phyloP scores from a whole-genome alignment of 2,888 invertebrate species.

The Thera britannica region DNA sequence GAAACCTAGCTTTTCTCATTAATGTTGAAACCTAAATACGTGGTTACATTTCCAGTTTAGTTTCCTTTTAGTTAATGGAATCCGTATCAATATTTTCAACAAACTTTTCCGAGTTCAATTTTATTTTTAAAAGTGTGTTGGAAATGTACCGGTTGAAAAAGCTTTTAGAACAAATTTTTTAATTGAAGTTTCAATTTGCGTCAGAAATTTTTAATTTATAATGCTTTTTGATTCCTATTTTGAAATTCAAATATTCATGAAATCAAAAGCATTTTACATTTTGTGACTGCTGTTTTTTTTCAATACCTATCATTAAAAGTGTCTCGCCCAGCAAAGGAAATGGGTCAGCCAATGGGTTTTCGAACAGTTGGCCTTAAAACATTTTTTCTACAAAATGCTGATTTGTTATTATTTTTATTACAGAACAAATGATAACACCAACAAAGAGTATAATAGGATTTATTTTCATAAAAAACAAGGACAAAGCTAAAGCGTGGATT shows the following conservation, averaged over 20 bases:
- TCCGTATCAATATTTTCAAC: background rate
- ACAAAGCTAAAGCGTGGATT: constrained; percentile 22
- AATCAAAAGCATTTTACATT: constrained; percentile 5
- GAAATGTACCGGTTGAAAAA: background rate
- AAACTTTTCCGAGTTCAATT: background rate
- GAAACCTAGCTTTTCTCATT: background rate
- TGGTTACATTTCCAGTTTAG: background rate
- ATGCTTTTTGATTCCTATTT: background rate
- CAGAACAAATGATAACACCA: no score
- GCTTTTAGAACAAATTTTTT: background rate
- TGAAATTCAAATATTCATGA: background rate
- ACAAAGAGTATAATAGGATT: no score
- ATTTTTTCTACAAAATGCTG: no score
- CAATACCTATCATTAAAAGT: background rate
- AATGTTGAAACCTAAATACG: background rate
- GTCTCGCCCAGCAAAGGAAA: background rate
- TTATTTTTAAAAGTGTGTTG: background rate
- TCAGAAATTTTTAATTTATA: background rate
- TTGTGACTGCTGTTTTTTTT: background rate
- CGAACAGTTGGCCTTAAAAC: no score
- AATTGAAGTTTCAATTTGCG: background rate
- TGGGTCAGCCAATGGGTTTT: no score
- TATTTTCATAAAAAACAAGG: no score
- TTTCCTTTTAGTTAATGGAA: constrained; percentile 2
- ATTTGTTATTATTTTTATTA: no score